Conservation (phyloP, 2,888 invertebrate genomes). For the Lepidochrysops patricia region DNA sequence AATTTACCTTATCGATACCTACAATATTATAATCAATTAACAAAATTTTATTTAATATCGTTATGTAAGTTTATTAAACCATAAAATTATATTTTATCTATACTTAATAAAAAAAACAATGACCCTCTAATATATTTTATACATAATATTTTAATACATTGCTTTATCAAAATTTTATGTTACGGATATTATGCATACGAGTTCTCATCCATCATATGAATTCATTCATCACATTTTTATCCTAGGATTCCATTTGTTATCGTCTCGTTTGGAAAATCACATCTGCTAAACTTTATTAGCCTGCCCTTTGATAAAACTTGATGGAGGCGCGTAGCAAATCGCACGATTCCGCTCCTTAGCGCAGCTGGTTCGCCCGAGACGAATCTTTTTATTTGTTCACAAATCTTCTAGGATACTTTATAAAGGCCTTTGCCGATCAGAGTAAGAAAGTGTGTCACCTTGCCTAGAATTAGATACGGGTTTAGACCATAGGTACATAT, state of each 20-base stretch:
- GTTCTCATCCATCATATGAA: conserved; percentile 9
- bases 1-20: too few relatives aligned
- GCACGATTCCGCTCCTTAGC: conserved; percentile 66
- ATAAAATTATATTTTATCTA: too few relatives aligned
- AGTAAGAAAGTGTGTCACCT: conserved; percentile 64
- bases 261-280: conserved; percentile 70
- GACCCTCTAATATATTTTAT: too few relatives aligned
- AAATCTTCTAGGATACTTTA: conserved; percentile 55
- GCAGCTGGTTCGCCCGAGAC: conserved; percentile 67
- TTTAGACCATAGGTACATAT: conserved; percentile 24
- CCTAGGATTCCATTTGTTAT: conserved; percentile 54
- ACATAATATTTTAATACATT: too few relatives aligned
- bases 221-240: conserved; percentile 12
- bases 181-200: not conserved
- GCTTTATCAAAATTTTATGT: not conserved
- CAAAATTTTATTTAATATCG: too few relatives aligned
- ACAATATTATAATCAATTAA: too few relatives aligned
- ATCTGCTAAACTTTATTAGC: conserved; percentile 71
- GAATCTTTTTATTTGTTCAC: conserved; percentile 67
- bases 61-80: too few relatives aligned
- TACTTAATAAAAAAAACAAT: too few relatives aligned
- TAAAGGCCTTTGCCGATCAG: conserved; percentile 53
- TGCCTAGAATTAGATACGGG: conserved; percentile 61
- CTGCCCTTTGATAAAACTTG: conserved; percentile 66
- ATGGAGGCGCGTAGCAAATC: conserved; percentile 73